phyloP scores from a whole-genome alignment of 2,888 invertebrate species.

The Nematopogon swammerdamellus region DNA sequence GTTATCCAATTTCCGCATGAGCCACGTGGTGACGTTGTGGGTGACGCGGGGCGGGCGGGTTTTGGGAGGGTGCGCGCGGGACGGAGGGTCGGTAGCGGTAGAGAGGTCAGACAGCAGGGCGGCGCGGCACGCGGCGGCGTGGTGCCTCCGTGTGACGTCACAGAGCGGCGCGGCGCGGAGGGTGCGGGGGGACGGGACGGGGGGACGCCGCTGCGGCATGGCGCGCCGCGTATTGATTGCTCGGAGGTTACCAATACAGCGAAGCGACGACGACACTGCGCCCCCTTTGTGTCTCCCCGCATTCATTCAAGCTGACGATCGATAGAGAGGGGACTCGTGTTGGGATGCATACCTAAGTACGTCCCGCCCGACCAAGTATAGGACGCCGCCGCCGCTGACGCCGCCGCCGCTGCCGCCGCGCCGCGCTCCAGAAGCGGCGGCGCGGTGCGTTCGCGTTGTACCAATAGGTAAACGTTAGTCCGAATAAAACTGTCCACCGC shows the following conservation, averaged over 20 bases:
- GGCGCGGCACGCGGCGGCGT: conserved; percentile 9
- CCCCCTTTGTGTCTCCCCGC: conserved; percentile 5
- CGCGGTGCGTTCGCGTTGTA: too few species aligned
- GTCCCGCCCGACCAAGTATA: conserved; percentile 10
- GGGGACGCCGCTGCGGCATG: background rate
- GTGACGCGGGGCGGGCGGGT: too few species aligned
- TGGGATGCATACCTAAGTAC: background rate
- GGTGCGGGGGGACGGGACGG: conserved; percentile 18
- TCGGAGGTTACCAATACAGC: background rate
- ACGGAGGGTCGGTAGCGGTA: too few species aligned
- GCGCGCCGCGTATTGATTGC: background rate
- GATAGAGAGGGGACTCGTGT: conserved; percentile 13
- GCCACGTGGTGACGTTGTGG: background rate
- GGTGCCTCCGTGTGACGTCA: conserved; percentile 22
- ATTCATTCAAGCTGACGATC: conserved; percentile 22
- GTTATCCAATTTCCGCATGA: background rate
- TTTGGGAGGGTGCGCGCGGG: background rate
- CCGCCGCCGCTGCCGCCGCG: conserved; percentile 7
- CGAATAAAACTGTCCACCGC: too few species aligned
- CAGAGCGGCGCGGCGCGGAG: conserved; percentile 16
- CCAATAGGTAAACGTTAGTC: too few species aligned
- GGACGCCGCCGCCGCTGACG: conserved; percentile 9
- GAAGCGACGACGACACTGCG: background rate
- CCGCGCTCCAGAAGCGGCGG: conserved; percentile 6
- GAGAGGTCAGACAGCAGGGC: conserved; percentile 5